Evolutionary conservation across 2,797 vertebrate genomes (phyloP), one percentile per base, ranked within the genome.

Genomic region (Cyprinella venusta): DNA sequence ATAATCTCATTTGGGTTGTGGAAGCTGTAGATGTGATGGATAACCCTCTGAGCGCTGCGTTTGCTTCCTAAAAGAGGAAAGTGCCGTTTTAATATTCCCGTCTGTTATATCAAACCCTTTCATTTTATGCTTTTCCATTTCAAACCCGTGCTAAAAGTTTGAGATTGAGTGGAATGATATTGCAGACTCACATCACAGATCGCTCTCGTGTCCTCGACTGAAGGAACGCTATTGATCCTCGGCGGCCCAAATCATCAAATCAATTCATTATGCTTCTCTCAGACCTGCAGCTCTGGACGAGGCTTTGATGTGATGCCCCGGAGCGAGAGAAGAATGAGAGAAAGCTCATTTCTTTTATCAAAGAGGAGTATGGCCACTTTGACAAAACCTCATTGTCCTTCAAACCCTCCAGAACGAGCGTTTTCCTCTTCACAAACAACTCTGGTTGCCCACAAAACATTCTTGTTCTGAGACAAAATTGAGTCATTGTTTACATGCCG

Each of bases 181-280:
- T 33, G 40, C 38, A 82, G 80, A 69, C 81, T 76, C 65, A 56
- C 77, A 45, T 79, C 61, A 83, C 79, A 69, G 69, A 83, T 80
- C 24, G 48, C 77, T 48, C 30, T 59, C 61, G 15, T 81, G 74
- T 68, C 84, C 84, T 83, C 67, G 63, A 85, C 84, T 81, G 90
- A 92, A 94, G 91, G 93, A 96, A 93, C 92, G 88, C 91, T 94
- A 96, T 96, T 97, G 97, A 98, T 96, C 95, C 90, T 88, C 85
- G 89, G 89, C 81, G 84, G 92, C 92, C 93, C 94, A 95, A 95
- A 96, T 96, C 96, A 96, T 96, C 90, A 92, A 95, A 97, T 96
- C 94, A 95, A 93, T 96, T 96, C 93, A 95, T 96, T 96, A 89
- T 89, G 40, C 76, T 6, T 76, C 91, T 93, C 89, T 91, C 90